A percentile compares a stretch with the other conserved stretches of the same genome.
Conservation (phyloP, 2,113 vertebrate genomes). For the Arizona elegans region DNA sequence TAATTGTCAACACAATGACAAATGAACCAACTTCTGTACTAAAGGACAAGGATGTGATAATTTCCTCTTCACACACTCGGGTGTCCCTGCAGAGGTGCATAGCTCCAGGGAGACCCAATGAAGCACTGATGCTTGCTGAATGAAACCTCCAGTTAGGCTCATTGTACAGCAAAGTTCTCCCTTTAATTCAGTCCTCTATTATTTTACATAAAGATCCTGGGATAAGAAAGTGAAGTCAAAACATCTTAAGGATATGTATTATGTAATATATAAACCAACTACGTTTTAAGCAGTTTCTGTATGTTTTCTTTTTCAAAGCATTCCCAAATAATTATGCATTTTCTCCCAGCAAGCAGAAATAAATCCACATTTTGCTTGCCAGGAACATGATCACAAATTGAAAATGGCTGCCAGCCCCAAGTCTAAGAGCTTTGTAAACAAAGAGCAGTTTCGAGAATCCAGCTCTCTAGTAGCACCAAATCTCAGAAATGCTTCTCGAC, state of each 20-base stretch:
- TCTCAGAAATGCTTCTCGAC: constrained; percentile 5
- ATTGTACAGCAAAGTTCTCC: neutral
- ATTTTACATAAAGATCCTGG: neutral
- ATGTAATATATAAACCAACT: no score
- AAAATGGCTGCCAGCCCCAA: neutral
- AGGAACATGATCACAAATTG: neutral
- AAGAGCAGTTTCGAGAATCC: neutral
- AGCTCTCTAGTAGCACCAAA: neutral
- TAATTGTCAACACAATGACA: neutral
- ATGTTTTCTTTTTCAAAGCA: no score
- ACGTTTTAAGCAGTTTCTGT: no score
- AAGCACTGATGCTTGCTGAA: neutral
- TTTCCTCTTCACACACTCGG: neutral
- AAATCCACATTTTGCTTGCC: neutral
- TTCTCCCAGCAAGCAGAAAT: neutral
- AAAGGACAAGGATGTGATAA: neutral
- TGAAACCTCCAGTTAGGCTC: neutral
- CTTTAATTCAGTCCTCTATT: neutral
- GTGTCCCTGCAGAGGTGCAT: neutral
- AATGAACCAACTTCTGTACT: neutral
- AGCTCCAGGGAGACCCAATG: neutral
- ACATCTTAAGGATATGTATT: neutral
- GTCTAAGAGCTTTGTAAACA: neutral
- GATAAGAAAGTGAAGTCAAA: no score
- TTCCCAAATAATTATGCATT: no score